Percentiles rank a stretch among this genome's conserved stretches.
Evolutionary conservation across 1,140 invertebrate genomes (phyloP).

Genomic region (Aradophagus sp.): DNA sequence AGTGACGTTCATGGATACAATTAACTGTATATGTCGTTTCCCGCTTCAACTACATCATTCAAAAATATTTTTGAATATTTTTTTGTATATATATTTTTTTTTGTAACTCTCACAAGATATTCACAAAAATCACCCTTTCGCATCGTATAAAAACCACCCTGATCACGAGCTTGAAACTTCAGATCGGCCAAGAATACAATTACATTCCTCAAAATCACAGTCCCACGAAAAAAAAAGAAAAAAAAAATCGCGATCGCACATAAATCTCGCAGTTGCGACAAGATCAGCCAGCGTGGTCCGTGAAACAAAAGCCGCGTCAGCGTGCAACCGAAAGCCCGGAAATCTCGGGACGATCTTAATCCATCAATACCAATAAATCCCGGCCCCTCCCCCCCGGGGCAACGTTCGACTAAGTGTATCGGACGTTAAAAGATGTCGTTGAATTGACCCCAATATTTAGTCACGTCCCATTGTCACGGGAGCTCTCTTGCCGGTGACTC

Average conservation of each 20-base stretch:
- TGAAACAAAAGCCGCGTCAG: slow-evolving; percentile 21
- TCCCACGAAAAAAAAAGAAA: too few relatives aligned
- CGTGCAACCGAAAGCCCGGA: slow-evolving; percentile 12
- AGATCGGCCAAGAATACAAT: too few relatives aligned
- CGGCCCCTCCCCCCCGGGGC: background rate
- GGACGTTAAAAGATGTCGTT: slow-evolving; percentile 49
- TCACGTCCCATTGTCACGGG: slow-evolving; percentile 33
- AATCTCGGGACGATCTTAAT: slow-evolving; percentile 34
- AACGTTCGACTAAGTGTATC: slow-evolving; percentile 40
- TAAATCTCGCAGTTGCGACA: too few relatives aligned
- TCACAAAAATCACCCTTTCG: too few relatives aligned
- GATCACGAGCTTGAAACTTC: too few relatives aligned
- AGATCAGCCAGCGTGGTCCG: background rate
- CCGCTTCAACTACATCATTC: background rate
- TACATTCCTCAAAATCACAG: too few relatives aligned
- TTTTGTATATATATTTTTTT: too few relatives aligned
- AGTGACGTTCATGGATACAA: slow-evolving; percentile 43
- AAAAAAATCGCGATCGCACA: too few relatives aligned
- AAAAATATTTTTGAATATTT: too few relatives aligned
- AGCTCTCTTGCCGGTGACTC: slow-evolving; percentile 17
- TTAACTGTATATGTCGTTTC: slow-evolving; percentile 41
- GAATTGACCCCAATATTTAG: slow-evolving; percentile 53
- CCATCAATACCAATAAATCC: slow-evolving; percentile 51
- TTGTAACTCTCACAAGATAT: too few relatives aligned
- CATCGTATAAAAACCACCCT: too few relatives aligned